phyloP scores from a whole-genome alignment of 2,797 vertebrate species.

The Pangasius macronema region DNA sequence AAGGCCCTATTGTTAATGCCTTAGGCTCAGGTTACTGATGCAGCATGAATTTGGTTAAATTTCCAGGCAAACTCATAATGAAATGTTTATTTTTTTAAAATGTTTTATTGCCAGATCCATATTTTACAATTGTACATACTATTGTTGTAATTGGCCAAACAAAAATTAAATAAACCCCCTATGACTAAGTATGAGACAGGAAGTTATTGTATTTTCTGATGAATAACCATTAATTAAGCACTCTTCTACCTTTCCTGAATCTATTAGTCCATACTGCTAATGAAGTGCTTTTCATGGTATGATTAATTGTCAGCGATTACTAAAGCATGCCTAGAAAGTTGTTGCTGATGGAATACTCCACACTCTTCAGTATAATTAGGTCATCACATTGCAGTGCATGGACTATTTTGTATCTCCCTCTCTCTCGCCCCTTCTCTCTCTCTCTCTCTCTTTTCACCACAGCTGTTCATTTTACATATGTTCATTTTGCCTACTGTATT shows the following conservation, averaged over 20 bases:
- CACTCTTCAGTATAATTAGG: constrained; percentile 38
- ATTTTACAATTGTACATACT: not conserved
- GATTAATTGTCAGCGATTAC: constrained; percentile 28
- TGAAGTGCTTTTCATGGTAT: not conserved
- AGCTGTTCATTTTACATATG: constrained; percentile 43
- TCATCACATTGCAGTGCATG: constrained; percentile 43
- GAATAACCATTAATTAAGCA: not conserved
- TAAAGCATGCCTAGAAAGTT: constrained; percentile 31
- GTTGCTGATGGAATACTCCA: constrained; percentile 27
- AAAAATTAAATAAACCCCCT: not conserved
- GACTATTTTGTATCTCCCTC: constrained; percentile 34
- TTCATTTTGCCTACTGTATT: constrained; percentile 47
- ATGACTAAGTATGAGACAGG: no score
- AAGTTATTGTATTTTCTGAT: not conserved
- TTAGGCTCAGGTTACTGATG: not conserved
- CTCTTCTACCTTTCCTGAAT: not conserved
- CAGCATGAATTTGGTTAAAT: not conserved
- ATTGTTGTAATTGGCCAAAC: not conserved
- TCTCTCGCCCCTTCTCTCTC: constrained; percentile 23
- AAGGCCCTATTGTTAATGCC: not conserved
- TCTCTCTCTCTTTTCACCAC: constrained; percentile 13
- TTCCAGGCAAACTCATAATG: not conserved
- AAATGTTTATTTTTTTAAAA: constrained; percentile 1
- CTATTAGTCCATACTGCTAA: not conserved
- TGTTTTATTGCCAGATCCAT: not conserved